Conservation (phyloP, 2,113 vertebrate species). For the Neogale vison region DNA sequence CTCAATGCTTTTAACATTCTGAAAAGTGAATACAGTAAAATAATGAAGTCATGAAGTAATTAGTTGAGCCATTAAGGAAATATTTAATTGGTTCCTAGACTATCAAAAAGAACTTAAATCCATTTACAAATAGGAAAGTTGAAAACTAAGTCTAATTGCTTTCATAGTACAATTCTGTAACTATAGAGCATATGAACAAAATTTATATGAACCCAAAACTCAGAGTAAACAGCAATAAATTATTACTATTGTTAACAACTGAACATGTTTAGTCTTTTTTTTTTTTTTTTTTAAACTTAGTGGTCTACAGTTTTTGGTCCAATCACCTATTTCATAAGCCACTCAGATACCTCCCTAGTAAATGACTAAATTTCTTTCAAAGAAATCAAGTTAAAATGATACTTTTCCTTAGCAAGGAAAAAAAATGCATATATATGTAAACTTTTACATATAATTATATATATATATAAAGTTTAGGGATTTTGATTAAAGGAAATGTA, state of each 20-base stretch:
- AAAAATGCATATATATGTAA: neutral
- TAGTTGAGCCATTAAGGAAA: slow-evolving; percentile 40
- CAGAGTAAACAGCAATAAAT: slow-evolving; percentile 27
- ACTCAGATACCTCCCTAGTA: neutral
- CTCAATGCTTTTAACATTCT: slow-evolving; percentile 18
- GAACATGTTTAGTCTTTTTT: neutral
- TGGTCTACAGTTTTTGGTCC: neutral
- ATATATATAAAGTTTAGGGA: neutral
- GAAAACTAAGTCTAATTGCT: slow-evolving; percentile 55
- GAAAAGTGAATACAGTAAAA: slow-evolving; percentile 59
- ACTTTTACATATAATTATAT: too few species aligned
- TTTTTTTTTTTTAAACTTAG: neutral
- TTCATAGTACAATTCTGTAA: slow-evolving; percentile 34
- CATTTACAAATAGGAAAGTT: slow-evolving; percentile 41
- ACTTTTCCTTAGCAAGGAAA: neutral
- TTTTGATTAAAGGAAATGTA: neutral
- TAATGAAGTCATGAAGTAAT: slow-evolving; percentile 47
- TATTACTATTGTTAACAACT: neutral
- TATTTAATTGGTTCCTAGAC: slow-evolving; percentile 63
- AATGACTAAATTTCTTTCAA: slow-evolving; percentile 29
- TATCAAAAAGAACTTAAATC: slow-evolving; percentile 38
- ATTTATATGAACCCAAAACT: slow-evolving; percentile 20
- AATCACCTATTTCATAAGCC: neutral
- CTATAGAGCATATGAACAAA: neutral
- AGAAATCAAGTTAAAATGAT: neutral